phyloP scores from a whole-genome alignment of 2,797 vertebrate genomes.

The Ctenopoma kingsleyae region DNA sequence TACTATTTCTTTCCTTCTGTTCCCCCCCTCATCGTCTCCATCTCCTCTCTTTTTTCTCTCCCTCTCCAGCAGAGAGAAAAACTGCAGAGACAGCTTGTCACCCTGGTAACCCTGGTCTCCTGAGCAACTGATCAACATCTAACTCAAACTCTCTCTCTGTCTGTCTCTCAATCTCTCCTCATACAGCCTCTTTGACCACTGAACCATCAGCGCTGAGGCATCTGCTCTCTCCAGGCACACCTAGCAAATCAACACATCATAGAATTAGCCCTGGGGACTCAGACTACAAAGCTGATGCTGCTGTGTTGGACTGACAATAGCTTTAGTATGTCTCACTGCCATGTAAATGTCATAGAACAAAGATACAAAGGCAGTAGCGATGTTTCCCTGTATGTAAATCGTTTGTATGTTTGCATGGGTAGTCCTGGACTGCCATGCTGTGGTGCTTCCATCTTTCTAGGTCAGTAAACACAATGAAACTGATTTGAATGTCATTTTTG shows the following conservation, averaged over 20 bases:
- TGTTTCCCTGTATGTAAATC: conserved; percentile 72
- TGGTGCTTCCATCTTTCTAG: conserved; percentile 36
- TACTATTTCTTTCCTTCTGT: conserved; percentile 4
- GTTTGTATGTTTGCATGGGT: conserved; percentile 43
- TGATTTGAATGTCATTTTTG: conserved; percentile 75
- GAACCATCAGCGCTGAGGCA: conserved; percentile 43
- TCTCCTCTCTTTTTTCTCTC: conserved; percentile 23
- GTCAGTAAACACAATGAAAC: conserved; percentile 55
- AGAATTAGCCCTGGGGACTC: conserved; percentile 38
- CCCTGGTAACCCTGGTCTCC: conserved; percentile 73
- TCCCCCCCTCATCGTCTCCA: not conserved
- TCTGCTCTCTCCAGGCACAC: conserved; percentile 53
- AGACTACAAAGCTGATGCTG: conserved; percentile 38
- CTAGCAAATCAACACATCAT: conserved; percentile 68
- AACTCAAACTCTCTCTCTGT: conserved; percentile 53
- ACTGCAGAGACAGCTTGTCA: conserved; percentile 69
- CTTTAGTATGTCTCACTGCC: conserved; percentile 26
- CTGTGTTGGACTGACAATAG: conserved; percentile 36
- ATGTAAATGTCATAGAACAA: conserved; percentile 63
- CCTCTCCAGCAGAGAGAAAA: conserved; percentile 53
- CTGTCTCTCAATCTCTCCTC: conserved; percentile 27
- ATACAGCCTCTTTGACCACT: conserved; percentile 49
- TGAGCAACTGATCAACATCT: conserved; percentile 70
- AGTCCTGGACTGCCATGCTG: conserved; percentile 2
- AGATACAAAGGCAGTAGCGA: conserved; percentile 10